Conservation (phyloP, 2,888 invertebrate species). For the Dioctria rufipes region DNA sequence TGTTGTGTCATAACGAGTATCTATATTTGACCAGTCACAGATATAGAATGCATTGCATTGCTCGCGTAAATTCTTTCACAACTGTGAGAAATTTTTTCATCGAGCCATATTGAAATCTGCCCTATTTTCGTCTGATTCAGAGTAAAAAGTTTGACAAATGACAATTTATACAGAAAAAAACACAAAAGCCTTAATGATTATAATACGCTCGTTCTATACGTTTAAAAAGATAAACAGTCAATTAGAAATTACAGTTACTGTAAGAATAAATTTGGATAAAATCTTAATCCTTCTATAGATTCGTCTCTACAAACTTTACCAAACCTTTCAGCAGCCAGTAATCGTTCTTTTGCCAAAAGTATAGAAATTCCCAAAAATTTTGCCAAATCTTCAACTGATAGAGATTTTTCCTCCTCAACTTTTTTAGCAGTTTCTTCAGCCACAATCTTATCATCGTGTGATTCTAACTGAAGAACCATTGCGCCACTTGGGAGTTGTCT, state of each 20-base stretch:
- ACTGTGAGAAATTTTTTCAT: too few species aligned
- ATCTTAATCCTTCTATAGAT: constrained; percentile 93
- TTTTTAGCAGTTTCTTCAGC: constrained; percentile 78
- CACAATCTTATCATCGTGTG: constrained; percentile 81
- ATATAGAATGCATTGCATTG: too few species aligned
- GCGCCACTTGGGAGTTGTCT: constrained; percentile 95
- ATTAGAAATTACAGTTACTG: neutral
- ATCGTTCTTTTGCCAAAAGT: constrained; percentile 89
- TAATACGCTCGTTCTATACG: neutral
- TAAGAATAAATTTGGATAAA: constrained; percentile 93
- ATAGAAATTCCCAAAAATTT: constrained; percentile 88
- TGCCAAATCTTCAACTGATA: constrained; percentile 91
- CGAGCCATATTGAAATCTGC: too few species aligned
- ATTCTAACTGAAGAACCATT: constrained; percentile 89
- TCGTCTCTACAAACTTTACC: constrained; percentile 95
- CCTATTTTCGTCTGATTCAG: too few species aligned
- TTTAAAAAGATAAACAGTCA: neutral
- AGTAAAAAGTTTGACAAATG: too few species aligned
- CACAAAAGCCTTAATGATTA: too few species aligned
- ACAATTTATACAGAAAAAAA: too few species aligned
- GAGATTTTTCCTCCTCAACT: constrained; percentile 77
- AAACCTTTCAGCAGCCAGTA: constrained; percentile 87
- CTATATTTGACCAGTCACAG: too few species aligned
- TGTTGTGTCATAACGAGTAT: too few species aligned
- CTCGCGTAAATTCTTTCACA: too few species aligned